A percentile compares a stretch with the other conserved stretches of the same genome.
These are phyloP conservation scores for Nymphicus hollandicus DNA, from an alignment of 2,113 vertebrate genomes.

Conservation along the genomic window DNA sequence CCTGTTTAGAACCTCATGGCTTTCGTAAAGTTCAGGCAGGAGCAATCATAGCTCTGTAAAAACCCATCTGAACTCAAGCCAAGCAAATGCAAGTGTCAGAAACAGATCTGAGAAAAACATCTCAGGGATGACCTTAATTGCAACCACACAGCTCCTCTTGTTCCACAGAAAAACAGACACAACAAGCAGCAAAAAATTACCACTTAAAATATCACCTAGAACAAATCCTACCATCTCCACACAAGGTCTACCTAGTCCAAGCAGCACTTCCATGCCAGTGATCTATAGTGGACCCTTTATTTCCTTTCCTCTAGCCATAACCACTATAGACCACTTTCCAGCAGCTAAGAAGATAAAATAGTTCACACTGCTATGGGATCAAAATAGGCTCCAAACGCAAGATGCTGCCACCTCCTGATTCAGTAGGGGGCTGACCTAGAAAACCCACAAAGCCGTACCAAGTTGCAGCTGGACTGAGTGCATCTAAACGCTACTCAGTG, in stretches of 20 bases:
- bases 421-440: not conserved
- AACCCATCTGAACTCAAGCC: not conserved
- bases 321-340: not conserved
- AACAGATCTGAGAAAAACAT: not conserved
- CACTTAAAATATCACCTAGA: not conserved
- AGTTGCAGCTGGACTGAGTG: not conserved
- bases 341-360: not conserved
- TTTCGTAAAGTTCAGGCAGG: not conserved
- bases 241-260: not conserved
- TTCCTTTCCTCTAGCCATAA: not conserved
- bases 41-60: not conserved
- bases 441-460: not conserved
- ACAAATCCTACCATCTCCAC: not conserved
- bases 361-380: not conserved
- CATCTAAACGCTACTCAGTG: not conserved
- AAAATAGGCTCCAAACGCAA: not conserved
- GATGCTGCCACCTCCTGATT: not conserved
- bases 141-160: rapidly evolving
- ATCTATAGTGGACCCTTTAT: not conserved
- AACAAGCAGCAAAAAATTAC: not conserved
- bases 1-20: not conserved
- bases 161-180: not conserved
- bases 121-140: not conserved
- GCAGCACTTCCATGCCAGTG: not conserved
- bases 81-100: not conserved